These are phyloP conservation scores for Bagarius yarrelli DNA, from an alignment of 2,113 vertebrate species.

Conservation along the genomic window DNA sequence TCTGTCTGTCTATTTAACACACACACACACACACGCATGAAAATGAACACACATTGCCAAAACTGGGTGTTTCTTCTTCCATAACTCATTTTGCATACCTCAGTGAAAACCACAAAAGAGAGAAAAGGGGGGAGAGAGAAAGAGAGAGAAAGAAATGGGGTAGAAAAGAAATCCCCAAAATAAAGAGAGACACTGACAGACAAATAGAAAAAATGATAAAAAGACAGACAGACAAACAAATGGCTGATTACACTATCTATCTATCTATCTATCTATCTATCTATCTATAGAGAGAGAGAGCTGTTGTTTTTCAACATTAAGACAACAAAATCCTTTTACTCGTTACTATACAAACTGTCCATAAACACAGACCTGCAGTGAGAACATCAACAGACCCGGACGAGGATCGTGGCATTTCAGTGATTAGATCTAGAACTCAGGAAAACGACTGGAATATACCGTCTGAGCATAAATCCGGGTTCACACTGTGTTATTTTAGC, in stretches of 20 bases:
- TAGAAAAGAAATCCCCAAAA: too few relatives aligned
- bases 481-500: too few relatives aligned
- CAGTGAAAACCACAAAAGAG: conserved; percentile 19
- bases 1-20: conserved; percentile 34
- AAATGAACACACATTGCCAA: not conserved
- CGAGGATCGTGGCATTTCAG: too few relatives aligned
- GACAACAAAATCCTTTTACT: not conserved
- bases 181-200: not conserved
- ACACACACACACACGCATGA: conserved; percentile 4
- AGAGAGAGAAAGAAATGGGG: not conserved
- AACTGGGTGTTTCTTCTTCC: conserved; percentile 29
- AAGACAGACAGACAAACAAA: not conserved
- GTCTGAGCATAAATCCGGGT: too few relatives aligned
- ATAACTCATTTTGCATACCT: conserved; percentile 26
- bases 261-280: too few relatives aligned
- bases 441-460: too few relatives aligned
- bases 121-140: not conserved
- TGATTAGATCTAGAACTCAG: too few relatives aligned
- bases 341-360: not conserved
- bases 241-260: too few relatives aligned
- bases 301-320: not conserved
- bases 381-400: not conserved
- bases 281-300: not conserved
- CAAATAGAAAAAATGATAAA: not conserved
- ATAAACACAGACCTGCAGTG: not conserved